Percentiles rank a stretch among this genome's conserved stretches.
Conservation (phyloP, 2,113 vertebrate genomes). For the Sisor rabdophorus region DNA sequence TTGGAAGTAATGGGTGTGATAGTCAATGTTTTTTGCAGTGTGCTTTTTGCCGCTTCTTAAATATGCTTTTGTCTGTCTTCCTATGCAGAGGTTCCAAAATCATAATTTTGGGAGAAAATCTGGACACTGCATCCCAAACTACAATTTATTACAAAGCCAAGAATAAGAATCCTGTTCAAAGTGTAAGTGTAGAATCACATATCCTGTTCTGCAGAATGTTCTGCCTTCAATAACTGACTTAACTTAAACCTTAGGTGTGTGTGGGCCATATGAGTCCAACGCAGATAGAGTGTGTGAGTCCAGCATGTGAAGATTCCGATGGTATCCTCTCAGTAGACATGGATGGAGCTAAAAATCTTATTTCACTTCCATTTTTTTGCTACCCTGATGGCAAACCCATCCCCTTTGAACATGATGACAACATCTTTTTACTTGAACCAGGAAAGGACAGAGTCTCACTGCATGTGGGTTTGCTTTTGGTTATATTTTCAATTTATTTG, state of each 20-base stretch:
- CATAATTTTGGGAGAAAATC: constrained; percentile 75
- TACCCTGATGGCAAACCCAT: constrained; percentile 67
- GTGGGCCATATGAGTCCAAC: constrained; percentile 51
- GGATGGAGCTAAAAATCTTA: constrained; percentile 69
- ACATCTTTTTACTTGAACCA: constrained; percentile 66
- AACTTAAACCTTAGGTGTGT: constrained; percentile 67
- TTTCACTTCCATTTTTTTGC: constrained; percentile 73
- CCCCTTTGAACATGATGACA: constrained; percentile 67
- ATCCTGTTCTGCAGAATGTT: not conserved
- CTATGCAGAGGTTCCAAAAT: constrained; percentile 76
- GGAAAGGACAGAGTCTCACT: constrained; percentile 76
- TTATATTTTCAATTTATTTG: constrained; percentile 13
- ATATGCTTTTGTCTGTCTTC: not conserved
- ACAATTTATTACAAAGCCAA: constrained; percentile 61
- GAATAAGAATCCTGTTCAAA: constrained; percentile 17
- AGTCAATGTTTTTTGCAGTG: not conserved
- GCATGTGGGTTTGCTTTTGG: constrained; percentile 66
- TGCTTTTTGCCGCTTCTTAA: constrained; percentile 12
- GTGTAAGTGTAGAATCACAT: constrained; percentile 33
- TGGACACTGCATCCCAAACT: constrained; percentile 72
- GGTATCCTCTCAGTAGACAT: constrained; percentile 79
- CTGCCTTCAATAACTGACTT: not conserved
- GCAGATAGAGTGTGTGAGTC: constrained; percentile 73
- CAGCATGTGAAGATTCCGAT: constrained; percentile 66
- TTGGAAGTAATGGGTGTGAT: not conserved